Evolutionary conservation across 2,113 vertebrate species (phyloP).

Genomic region (Pristiophorus japonicus): DNA sequence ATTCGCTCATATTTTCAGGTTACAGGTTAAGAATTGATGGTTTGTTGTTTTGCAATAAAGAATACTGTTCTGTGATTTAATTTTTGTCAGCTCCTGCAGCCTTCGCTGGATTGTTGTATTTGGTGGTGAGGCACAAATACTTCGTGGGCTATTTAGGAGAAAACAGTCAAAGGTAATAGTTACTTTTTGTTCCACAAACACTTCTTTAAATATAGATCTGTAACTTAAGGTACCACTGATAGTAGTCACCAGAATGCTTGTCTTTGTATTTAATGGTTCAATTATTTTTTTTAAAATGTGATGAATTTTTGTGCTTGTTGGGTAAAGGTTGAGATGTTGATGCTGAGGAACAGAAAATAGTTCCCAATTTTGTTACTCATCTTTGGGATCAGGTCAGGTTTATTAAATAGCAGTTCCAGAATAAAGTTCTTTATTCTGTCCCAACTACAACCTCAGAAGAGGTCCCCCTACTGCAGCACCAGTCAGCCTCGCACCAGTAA

Average conservation of each 20-base stretch:
- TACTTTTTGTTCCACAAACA: not conserved
- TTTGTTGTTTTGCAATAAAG: not conserved
- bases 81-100: constrained; percentile 70
- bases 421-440: not conserved
- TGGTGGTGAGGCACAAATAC: constrained; percentile 87
- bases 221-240: not conserved
- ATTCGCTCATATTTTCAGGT: not conserved
- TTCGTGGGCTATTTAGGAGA: constrained; percentile 90
- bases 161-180: constrained; percentile 75
- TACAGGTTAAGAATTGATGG: not conserved
- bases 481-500: not conserved
- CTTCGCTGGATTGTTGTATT: constrained; percentile 84
- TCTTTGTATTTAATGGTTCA: not conserved
- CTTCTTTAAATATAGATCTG: not conserved
- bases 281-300: not conserved
- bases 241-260: not conserved
- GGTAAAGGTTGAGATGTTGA: not conserved
- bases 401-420: not conserved
- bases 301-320: not conserved
- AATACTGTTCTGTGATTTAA: constrained; percentile 37
- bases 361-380: not conserved
- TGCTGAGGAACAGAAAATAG: not conserved
- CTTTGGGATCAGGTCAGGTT: not conserved
- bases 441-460: not conserved
- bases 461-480: not conserved